These are phyloP conservation scores for Hemiscyllium ocellatum DNA, from an alignment of 2,113 vertebrate genomes.

Conservation along the genomic window DNA sequence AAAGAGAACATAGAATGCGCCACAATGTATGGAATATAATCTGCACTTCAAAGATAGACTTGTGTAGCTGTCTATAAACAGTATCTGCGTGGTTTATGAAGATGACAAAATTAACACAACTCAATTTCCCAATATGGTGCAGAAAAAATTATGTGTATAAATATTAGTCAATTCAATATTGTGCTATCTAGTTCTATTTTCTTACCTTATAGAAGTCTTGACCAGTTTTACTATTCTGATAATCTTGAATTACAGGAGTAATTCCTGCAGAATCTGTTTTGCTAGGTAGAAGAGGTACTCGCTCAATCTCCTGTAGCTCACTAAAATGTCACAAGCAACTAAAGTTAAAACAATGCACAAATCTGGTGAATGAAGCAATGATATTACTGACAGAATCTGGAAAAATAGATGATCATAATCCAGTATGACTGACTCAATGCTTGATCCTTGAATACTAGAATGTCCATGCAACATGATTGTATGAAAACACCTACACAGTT, in stretches of 20 bases:
- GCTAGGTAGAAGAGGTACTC: constrained; percentile 18
- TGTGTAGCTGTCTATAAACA: background rate
- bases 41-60: background rate
- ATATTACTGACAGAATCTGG: background rate
- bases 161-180: background rate
- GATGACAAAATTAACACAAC: background rate
- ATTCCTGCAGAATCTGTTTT: background rate
- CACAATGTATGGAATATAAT: background rate
- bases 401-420: background rate
- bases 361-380: background rate
- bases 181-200: background rate
- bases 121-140: background rate
- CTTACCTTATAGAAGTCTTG: constrained; percentile 35
- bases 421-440: background rate
- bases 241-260: constrained; percentile 25
- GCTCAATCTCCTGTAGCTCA: constrained; percentile 31
- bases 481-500: background rate
- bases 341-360: background rate
- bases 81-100: background rate
- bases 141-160: background rate
- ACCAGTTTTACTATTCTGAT: constrained; percentile 25
- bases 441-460: background rate
- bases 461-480: background rate
- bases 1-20: background rate
- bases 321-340: background rate